Evolutionary conservation across 30 jellyfish, hydroid and myxozoan genomes (phyloP).

Genomic region (Pseudorhiza aurosa): DNA sequence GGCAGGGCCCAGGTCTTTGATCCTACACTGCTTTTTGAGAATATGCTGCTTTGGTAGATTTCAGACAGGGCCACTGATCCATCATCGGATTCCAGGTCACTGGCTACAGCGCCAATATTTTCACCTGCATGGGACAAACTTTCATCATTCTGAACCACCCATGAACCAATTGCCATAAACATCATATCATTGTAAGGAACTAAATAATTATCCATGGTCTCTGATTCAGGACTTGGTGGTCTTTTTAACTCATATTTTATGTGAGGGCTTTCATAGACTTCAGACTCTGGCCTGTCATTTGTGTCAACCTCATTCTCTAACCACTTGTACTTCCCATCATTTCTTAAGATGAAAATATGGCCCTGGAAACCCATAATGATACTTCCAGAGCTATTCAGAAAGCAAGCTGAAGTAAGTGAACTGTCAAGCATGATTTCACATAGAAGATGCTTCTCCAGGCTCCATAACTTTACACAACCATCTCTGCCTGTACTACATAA

Average conservation of each 20-base stretch:
- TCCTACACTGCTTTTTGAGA: conserved; percentile 25
- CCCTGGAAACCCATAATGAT: conserved; percentile 60
- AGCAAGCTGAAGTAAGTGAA: conserved; percentile 59
- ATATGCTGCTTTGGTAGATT: conserved; percentile 57
- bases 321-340: conserved; percentile 31
- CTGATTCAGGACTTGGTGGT: conserved; percentile 44
- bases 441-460: conserved; percentile 46
- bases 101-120: background rate
- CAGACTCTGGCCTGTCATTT: conserved; percentile 24
- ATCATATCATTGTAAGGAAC: conserved; percentile 73
- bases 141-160: conserved; percentile 44
- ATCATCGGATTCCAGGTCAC: conserved; percentile 27
- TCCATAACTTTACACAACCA: conserved; percentile 61
- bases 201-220: conserved; percentile 60
- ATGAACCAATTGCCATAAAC: conserved; percentile 57
- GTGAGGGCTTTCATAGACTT: conserved; percentile 54
- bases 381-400: conserved; percentile 53
- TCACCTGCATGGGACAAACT: background rate
- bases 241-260: conserved; percentile 43
- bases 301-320: conserved; percentile 1
- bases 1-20: conserved; percentile 48
- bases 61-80: conserved; percentile 55
- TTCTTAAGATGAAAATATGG: conserved; percentile 37
- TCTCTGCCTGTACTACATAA: conserved; percentile 58
- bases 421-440: conserved; percentile 55